Evolutionary conservation across 2,797 vertebrate genomes (phyloP).

Genomic region (Agapornis canus): DNA sequence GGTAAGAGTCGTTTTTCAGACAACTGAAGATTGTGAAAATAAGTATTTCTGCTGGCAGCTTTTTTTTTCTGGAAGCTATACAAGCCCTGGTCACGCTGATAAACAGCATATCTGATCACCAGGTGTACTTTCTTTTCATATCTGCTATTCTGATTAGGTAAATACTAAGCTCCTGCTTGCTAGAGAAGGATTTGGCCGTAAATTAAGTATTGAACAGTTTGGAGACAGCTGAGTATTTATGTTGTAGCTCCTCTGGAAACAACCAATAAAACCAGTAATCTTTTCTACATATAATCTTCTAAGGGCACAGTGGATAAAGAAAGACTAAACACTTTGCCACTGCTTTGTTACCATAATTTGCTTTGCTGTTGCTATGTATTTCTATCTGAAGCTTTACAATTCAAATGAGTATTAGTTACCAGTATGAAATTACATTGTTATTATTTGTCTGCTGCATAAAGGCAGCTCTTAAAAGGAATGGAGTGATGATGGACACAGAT

Average conservation of each 20-base stretch:
- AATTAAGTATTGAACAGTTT: background rate
- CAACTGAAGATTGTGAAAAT: background rate
- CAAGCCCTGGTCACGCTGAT: background rate
- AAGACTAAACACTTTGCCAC: background rate
- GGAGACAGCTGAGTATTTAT: background rate
- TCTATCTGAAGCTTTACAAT: background rate
- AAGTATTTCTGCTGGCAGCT: background rate
- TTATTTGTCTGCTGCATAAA: background rate
- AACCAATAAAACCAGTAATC: background rate
- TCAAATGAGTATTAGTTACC: background rate
- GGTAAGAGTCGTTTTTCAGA: background rate
- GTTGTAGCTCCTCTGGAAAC: background rate
- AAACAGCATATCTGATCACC: background rate
- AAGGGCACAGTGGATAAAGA: background rate
- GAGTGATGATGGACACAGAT: background rate
- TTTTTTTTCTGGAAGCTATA: background rate
- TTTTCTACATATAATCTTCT: background rate
- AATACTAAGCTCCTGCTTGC: background rate
- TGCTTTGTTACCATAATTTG: background rate
- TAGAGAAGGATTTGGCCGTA: background rate
- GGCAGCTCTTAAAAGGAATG: background rate
- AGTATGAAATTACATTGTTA: background rate
- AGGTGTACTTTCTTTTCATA: background rate
- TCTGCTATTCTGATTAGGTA: background rate
- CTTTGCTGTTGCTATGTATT: background rate